Evolutionary conservation across 1,140 invertebrate species (phyloP).

Genomic region (Cotesia vestalis): DNA sequence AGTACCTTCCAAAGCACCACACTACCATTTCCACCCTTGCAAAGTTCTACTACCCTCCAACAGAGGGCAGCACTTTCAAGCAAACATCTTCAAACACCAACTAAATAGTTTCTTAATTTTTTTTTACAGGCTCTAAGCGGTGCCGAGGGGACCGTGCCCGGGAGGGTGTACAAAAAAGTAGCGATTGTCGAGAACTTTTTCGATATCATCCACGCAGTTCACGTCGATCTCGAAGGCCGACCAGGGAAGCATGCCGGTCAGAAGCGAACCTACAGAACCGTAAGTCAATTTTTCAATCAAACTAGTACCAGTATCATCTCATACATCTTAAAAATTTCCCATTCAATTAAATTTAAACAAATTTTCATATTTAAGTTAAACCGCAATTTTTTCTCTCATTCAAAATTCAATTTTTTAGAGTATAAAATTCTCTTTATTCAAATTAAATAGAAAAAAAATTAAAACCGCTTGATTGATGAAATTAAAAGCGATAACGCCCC

Average conservation of each 20-base stretch:
- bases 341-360: no score
- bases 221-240: constrained; percentile 89
- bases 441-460: no score
- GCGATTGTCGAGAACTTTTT: constrained; percentile 97
- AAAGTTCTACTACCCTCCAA: constrained; percentile 34
- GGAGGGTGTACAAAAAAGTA: constrained; percentile 85
- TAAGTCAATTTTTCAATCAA: constrained; percentile 68
- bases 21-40: constrained; percentile 10
- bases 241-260: constrained; percentile 94
- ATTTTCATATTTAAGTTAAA: no score
- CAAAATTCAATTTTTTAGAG: no score
- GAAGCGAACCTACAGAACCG: constrained; percentile 94
- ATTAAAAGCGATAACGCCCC: background rate
- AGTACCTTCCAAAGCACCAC: background rate
- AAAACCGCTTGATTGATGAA: no score
- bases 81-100: background rate
- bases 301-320: background rate
- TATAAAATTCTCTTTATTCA: no score
- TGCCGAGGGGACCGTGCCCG: constrained; percentile 63
- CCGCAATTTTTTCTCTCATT: no score
- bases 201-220: constrained; percentile 94
- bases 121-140: constrained; percentile 63
- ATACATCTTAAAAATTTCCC: background rate
- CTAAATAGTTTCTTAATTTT: constrained; percentile 34
- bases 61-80: constrained; percentile 36